Base-by-base conservation (phyloP, 2,888 invertebrate species). In the Heteromurus nitidus region DNA sequence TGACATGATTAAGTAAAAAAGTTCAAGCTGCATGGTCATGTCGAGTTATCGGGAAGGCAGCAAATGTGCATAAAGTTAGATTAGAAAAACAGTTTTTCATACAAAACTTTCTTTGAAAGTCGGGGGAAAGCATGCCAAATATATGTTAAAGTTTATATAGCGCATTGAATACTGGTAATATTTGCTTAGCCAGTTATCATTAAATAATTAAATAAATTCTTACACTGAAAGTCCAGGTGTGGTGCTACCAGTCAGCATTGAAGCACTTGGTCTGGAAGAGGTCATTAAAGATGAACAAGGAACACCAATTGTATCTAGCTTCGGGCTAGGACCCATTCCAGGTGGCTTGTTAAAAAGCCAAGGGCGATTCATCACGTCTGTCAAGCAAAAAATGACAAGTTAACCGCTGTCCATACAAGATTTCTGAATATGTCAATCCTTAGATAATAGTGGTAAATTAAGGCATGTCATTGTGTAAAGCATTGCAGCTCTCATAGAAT, bases 331-430 rank as follows among this genome's bases (percentile, higher is more conserved):
- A 55, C 81, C 70, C 68, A 82, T 47, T 44, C 76, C 70, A 55
- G 80, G 80, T 67, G 84, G 74, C 69, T 77, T 84, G 68, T 77
- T 84, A 68, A 83, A 83, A 44, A 83, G 80, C 85, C 85, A 85
- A 64, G 80, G 83, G 47, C 84, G 85, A 83, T 85, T 85, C 84
- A 84, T 84, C 28, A 84, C 80, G 50, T 84, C 83, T 85, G 55
- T 2, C 50, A 75, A 18, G 9, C 1, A 58, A 26, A 22, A 55
- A 47, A 36, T 36, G 36, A 9, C 13, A 36, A 5, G 5, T 36
- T 9, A 36, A 36, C 36, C 36, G 36, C 13, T 13, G 36, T 13
- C 36, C 7, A 9, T 36, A 5, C 13, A 13, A 36, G 7, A 36
- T 36, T n/a, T n/a, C n/a, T n/a, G n/a, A n/a, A n/a, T n/a, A n/a